Percentiles rank a stretch among this genome's conserved stretches.
Conservation (phyloP, 1,140 invertebrate species). For the Bombus confusus region DNA sequence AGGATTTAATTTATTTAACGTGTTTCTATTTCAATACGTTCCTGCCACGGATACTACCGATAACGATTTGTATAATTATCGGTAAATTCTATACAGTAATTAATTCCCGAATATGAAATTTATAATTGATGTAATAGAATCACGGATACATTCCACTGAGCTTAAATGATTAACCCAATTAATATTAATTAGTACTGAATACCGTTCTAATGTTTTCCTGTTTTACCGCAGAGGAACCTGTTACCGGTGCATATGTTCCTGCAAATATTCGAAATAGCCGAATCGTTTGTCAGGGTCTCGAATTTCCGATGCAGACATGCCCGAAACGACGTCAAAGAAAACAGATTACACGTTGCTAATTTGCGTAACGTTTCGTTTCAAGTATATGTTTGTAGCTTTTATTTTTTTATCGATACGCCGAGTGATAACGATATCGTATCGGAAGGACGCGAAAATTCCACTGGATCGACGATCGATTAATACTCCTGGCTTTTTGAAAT, state of each 20-base stretch:
- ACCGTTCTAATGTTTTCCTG: background rate
- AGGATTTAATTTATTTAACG: background rate
- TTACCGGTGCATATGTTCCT: background rate
- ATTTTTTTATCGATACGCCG: background rate
- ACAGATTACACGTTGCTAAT: background rate
- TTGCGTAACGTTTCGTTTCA: background rate
- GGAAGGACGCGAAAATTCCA: background rate
- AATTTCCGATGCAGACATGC: background rate
- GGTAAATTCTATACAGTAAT: background rate
- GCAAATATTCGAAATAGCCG: background rate
- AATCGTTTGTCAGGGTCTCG: background rate
- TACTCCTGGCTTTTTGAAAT: background rate
- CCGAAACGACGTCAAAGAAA: background rate
- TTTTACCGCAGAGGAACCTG: background rate
- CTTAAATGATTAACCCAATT: conserved; percentile 11
- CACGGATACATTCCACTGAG: background rate
- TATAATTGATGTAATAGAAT: conserved; percentile 24
- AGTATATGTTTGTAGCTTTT: background rate
- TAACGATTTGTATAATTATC: conserved; percentile 31
- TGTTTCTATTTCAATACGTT: background rate
- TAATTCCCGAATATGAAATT: background rate
- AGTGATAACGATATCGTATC: background rate
- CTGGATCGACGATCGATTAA: background rate
- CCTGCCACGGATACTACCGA: background rate
- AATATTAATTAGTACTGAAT: background rate